These are phyloP conservation scores for Aspidiotus rigidus DNA, from an alignment of 2,888 invertebrate species.

Conservation along the genomic window DNA sequence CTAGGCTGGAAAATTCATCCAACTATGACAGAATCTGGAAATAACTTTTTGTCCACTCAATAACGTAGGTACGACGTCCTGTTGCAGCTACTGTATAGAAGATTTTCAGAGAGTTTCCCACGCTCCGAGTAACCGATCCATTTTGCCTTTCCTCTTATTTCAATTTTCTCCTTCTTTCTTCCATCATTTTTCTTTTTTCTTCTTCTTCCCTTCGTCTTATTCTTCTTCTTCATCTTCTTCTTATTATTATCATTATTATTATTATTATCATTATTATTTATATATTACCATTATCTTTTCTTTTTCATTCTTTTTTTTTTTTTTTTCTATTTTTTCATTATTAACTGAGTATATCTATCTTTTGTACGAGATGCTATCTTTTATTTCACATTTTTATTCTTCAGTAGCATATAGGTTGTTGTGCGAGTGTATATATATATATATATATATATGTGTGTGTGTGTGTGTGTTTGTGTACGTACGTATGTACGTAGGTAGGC, in stretches of 20 bases:
- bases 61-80: slow-evolving; percentile 24
- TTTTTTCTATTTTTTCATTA: slow-evolving; percentile 12
- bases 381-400: slow-evolving; percentile 28
- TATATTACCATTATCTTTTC: slow-evolving; percentile 27
- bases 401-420: neutral
- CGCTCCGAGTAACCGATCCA: slow-evolving; percentile 30
- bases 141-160: slow-evolving; percentile 23
- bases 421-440: no score
- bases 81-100: slow-evolving; percentile 3
- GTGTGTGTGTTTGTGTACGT: neutral
- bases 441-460: no score
- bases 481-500: slow-evolving; percentile 10
- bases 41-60: slow-evolving; percentile 27
- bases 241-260: slow-evolving; percentile 22
- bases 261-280: slow-evolving; percentile 26
- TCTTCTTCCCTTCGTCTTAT: neutral
- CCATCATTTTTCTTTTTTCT: slow-evolving; percentile 18
- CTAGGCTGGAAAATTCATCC: slow-evolving; percentile 27
- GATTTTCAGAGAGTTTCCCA: slow-evolving; percentile 27
- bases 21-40: slow-evolving; percentile 26
- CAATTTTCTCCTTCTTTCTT: slow-evolving; percentile 25
- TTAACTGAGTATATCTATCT: slow-evolving; percentile 28
- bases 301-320: slow-evolving; percentile 10
- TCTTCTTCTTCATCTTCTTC: neutral
- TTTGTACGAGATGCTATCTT: slow-evolving; percentile 29